phyloP scores from a whole-genome alignment of 2,888 invertebrate genomes.

The Apodemia zela region DNA sequence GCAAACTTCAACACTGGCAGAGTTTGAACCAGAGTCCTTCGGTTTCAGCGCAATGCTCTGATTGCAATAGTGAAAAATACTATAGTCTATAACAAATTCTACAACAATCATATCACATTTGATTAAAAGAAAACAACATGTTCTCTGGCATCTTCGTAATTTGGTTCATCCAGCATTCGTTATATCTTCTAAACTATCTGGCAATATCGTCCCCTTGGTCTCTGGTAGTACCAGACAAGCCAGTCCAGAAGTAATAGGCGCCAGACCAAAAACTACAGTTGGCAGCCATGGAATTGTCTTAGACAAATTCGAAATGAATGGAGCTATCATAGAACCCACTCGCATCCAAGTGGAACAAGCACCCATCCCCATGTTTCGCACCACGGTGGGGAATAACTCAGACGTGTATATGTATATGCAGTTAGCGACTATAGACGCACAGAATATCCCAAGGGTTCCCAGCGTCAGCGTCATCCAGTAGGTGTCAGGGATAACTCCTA shows the following conservation, averaged over 20 bases:
- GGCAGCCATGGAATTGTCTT: slow-evolving; percentile 81
- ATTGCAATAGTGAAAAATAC: no score
- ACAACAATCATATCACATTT: no score
- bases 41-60: no score
- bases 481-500: slow-evolving; percentile 75
- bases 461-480: slow-evolving; percentile 81
- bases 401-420: slow-evolving; percentile 92
- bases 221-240: slow-evolving; percentile 87
- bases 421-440: slow-evolving; percentile 88
- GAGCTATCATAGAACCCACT: slow-evolving; percentile 91
- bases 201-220: slow-evolving; percentile 85
- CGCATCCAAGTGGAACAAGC: slow-evolving; percentile 90
- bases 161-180: slow-evolving; percentile 50
- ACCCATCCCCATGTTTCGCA: slow-evolving; percentile 92
- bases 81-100: no score
- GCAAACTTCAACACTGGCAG: no score
- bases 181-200: slow-evolving; percentile 88
- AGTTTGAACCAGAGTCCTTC: no score
- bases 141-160: neutral
- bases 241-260: slow-evolving; percentile 83
- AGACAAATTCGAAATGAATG: slow-evolving; percentile 85
- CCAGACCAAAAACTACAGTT: slow-evolving; percentile 85
- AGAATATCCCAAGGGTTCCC: slow-evolving; percentile 88
- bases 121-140: no score
- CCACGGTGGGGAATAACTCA: slow-evolving; percentile 93